These are phyloP conservation scores for Pristionchus mayeri DNA, from an alignment of 2,888 invertebrate genomes.

Conservation along the genomic window DNA sequence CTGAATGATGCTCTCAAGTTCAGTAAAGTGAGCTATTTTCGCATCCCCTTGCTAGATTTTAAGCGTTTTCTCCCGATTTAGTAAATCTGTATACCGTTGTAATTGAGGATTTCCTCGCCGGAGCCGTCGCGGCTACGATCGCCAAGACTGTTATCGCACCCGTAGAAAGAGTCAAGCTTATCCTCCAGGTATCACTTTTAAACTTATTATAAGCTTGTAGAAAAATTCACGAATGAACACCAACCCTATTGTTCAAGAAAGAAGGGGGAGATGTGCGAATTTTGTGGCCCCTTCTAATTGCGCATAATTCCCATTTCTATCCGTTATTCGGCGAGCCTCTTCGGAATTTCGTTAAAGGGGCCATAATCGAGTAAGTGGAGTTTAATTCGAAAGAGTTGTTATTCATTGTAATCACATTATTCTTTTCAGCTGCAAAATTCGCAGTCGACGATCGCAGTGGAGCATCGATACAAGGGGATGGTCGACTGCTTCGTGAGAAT, in stretches of 20 bases:
- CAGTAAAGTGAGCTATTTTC: slow-evolving; percentile 51
- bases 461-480: slow-evolving; percentile 88
- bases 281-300: neutral
- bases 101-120: slow-evolving; percentile 78
- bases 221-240: no score
- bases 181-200: slow-evolving; percentile 86
- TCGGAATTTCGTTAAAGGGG: neutral
- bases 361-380: neutral
- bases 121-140: slow-evolving; percentile 91
- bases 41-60: neutral
- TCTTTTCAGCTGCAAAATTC: slow-evolving; percentile 84
- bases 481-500: slow-evolving; percentile 78
- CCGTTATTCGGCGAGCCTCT: no score
- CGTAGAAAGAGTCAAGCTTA: slow-evolving; percentile 93
- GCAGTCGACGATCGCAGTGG: slow-evolving; percentile 83
- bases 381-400: no score
- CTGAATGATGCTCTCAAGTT: slow-evolving; percentile 59
- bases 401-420: neutral
- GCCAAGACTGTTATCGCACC: slow-evolving; percentile 95
- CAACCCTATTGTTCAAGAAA: no score
- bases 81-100: neutral
- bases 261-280: neutral
- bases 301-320: neutral
- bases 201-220: no score
- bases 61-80: no score